Conservation (phyloP, 2,888 invertebrate species). For the Leptinotarsa rubiginosa region DNA sequence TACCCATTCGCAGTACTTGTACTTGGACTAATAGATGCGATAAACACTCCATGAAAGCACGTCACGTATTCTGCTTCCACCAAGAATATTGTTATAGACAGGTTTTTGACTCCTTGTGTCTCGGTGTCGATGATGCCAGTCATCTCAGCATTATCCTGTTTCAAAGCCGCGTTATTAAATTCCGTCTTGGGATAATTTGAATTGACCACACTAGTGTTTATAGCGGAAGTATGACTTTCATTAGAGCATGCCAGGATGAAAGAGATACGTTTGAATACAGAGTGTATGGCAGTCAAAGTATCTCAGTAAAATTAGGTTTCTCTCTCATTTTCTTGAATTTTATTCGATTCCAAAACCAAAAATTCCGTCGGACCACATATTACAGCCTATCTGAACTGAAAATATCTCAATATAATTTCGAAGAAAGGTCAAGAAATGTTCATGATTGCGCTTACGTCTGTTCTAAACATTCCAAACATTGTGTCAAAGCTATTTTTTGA, state of each 20-base stretch:
- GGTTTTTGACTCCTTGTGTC: slow-evolving; percentile 15
- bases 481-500: too few relatives aligned
- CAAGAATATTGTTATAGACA: slow-evolving; percentile 25
- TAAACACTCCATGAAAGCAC: slow-evolving; percentile 5
- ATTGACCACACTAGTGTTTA: slow-evolving; percentile 18
- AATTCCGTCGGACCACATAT: too few relatives aligned
- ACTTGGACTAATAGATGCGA: slow-evolving; percentile 5
- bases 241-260: slow-evolving; percentile 17
- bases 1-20: slow-evolving; percentile 3
- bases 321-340: not conserved
- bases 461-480: too few relatives aligned
- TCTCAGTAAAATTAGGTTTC: not conserved
- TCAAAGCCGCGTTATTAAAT: slow-evolving; percentile 26
- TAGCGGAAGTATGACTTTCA: slow-evolving; percentile 10
- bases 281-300: not conserved
- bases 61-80: slow-evolving; percentile 20
- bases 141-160: slow-evolving; percentile 21
- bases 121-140: slow-evolving; percentile 12
- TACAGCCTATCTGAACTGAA: too few relatives aligned
- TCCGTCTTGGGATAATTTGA: slow-evolving; percentile 14
- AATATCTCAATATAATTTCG: too few relatives aligned
- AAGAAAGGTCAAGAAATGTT: too few relatives aligned
- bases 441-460: too few relatives aligned
- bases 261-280: not conserved
- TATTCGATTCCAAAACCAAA: too few relatives aligned